These are phyloP conservation scores for Piaya cayana DNA, from an alignment of 2,113 vertebrate genomes.

Conservation along the genomic window DNA sequence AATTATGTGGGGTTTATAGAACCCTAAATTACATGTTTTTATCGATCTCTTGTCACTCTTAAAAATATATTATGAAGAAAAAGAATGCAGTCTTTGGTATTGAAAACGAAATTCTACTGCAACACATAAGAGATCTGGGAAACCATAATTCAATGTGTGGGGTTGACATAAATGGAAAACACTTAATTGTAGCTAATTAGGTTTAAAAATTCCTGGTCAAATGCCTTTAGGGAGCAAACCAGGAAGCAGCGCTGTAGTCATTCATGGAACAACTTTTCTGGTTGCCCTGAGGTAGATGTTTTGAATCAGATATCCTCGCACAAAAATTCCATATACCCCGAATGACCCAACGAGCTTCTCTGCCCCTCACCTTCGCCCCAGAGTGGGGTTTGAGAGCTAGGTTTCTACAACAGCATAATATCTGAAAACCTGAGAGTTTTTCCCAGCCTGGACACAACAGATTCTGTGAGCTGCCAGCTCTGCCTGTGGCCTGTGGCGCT, in stretches of 20 bases:
- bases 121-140: background rate
- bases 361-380: accelerated
- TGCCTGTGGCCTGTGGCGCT: background rate
- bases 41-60: constrained; percentile 38
- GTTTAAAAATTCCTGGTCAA: background rate
- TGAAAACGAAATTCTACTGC: constrained; percentile 28
- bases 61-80: background rate
- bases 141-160: background rate
- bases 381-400: background rate
- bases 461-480: accelerated
- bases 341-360: background rate
- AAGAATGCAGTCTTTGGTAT: constrained; percentile 18
- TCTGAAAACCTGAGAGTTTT: background rate
- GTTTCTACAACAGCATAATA: background rate
- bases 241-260: background rate
- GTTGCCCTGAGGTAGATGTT: background rate
- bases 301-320: background rate
- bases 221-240: background rate
- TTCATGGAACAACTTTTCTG: background rate
- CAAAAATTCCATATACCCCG: background rate
- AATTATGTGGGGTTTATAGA: constrained; percentile 26
- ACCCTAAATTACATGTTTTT: constrained; percentile 51
- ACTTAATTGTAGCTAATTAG: background rate
- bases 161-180: background rate
- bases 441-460: background rate